These are phyloP conservation scores for Tympanuchus pallidicinctus DNA, from an alignment of 2,113 vertebrate species.

Conservation along the genomic window DNA sequence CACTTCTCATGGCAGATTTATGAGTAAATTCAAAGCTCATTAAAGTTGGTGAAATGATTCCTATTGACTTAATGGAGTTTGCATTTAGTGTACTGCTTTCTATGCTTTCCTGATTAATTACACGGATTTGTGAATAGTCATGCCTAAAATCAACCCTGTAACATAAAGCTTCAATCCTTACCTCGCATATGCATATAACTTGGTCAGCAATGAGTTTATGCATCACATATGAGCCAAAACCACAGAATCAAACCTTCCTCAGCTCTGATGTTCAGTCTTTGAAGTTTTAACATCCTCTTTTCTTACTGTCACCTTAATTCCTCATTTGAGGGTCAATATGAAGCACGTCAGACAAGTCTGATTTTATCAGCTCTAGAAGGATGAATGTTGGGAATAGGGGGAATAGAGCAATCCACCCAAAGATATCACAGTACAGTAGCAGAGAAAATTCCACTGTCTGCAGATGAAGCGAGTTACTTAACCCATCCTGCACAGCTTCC, in stretches of 20 bases:
- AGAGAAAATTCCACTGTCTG: not conserved
- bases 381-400: not conserved
- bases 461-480: not conserved
- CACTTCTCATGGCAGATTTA: slow-evolving; percentile 54
- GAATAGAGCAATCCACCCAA: not conserved
- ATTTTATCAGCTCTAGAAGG: not conserved
- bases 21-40: slow-evolving; percentile 57
- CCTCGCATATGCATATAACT: not conserved
- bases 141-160: not conserved
- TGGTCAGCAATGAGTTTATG: not conserved
- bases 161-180: not conserved
- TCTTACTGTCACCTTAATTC: not conserved
- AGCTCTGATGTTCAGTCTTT: not conserved
- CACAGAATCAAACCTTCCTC: not conserved
- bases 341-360: not conserved
- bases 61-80: slow-evolving; percentile 51
- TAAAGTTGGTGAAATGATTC: not conserved
- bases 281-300: not conserved
- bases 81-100: slow-evolving; percentile 14
- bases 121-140: slow-evolving; percentile 41
- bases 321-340: not conserved
- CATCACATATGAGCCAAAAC: not conserved
- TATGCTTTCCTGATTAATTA: slow-evolving; percentile 45
- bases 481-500: not conserved
- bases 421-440: not conserved